Percentiles rank a stretch among this genome's conserved stretches.
These are phyloP conservation scores for Hylaea fasciaria DNA, from an alignment of 2,888 invertebrate genomes.

Conservation along the genomic window DNA sequence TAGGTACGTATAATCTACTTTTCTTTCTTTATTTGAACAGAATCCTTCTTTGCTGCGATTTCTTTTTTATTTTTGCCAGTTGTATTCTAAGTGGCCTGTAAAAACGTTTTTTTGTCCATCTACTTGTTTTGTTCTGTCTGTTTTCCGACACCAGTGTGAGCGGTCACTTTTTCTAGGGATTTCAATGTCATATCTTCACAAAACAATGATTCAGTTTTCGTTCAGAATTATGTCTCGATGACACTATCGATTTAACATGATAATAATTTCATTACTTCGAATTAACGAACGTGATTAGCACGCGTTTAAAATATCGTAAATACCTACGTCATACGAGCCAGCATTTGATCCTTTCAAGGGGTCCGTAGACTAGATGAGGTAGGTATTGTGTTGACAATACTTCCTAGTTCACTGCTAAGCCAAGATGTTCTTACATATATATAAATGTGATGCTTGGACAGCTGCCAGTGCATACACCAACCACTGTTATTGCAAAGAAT, in stretches of 20 bases:
- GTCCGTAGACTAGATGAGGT: constrained; percentile 48
- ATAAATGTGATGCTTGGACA: constrained; percentile 56
- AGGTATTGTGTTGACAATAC: constrained; percentile 42
- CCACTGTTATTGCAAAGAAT: constrained; percentile 31
- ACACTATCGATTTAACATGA: constrained; percentile 11
- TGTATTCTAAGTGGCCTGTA: constrained; percentile 6
- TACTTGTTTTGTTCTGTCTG: too few relatives aligned
- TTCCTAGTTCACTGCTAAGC: constrained; percentile 40
- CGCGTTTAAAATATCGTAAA: constrained; percentile 41
- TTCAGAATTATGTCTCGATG: constrained; percentile 23
- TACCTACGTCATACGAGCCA: constrained; percentile 42
- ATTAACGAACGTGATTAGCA: constrained; percentile 48
- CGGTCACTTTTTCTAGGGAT: too few relatives aligned
- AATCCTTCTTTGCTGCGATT: constrained; percentile 60
- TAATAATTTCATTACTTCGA: constrained; percentile 50
- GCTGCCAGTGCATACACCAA: constrained; percentile 62
- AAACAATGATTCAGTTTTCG: constrained; percentile 8
- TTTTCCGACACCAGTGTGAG: background rate
- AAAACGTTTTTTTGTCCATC: constrained; percentile 8
- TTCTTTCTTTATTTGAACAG: constrained; percentile 46
- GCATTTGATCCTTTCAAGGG: constrained; percentile 62
- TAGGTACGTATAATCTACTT: too few relatives aligned
- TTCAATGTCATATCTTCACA: background rate
- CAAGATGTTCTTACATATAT: constrained; percentile 52
- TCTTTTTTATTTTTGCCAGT: constrained; percentile 52